Base-by-base conservation (phyloP, 2,888 invertebrate species). In the Schizaphis graminum region DNA sequence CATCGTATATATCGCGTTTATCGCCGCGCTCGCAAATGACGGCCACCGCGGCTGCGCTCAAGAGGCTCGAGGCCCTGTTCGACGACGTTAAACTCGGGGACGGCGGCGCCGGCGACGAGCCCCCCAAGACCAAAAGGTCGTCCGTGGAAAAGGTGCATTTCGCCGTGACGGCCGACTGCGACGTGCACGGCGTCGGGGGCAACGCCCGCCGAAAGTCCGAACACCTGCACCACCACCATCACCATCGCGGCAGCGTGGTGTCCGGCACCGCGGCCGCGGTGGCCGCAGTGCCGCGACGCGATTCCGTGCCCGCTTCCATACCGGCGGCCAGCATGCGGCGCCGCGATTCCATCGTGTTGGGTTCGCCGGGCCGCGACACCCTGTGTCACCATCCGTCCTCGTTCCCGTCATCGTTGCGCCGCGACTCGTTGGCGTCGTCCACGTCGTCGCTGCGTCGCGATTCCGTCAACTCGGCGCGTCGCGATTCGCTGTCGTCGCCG, bases 1-100 rank as follows among this genome's bases (percentile, higher is more conserved):
- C 5, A 67, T 35, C 21, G 35, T 21, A 77, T 21, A 77, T 8
- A 77, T 77, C 21, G 8, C 21, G n/a, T 67, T 67, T 26, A 21
- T 49, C 44, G 35, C n/a, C 49, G 67, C 28, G 86, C 88, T 16
- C n/a, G 13, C 28, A 91, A 87, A 95, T 95, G 95, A 95, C 94
- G 89, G 94, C 95, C 92, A 95, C 95, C 95, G 97, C 97, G 94
- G 96, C 97, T 95, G 97, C 97, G 77, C 97, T 98, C 96, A 97
- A 97, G 95, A 97, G 97, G 95, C 96, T 98, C 95, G 97, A 98
- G 95, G 97, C 97, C 88, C 97, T 98, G 95, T 98, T 98, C 96
- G 96, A 96, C 95, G 97, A 97, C 95, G 97, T 97, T 95, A 97
- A 96, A 95, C 95, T 97, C 95, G 97, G 97, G 56, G 47, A 47